Conservation (phyloP, 1,140 invertebrate species). For the roundworm (Caenorhabditis elegans) region WBcel235 BX284605.5:10142501-10143000, state of each 20-base stretch:
- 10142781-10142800: conserved; percentile 73
- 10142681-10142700: conserved; percentile 77
- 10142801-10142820: conserved; percentile 84
- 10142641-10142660: conserved; percentile 81
- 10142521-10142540: no score
- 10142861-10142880: not conserved
- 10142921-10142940: not conserved
- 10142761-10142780: conserved; percentile 73
- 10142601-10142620: no score
- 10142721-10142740: conserved; percentile 82
- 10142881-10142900: not conserved
- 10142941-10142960: no score
- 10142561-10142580: no score
- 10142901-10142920: not conserved
- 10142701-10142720: conserved; percentile 91
- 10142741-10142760: conserved; percentile 75
- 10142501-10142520: no score
- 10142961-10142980: no score
- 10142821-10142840: conserved; percentile 78
- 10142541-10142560: not conserved
- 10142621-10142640: conserved; percentile 84
- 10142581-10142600: no score
- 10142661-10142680: conserved; percentile 79
- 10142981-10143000: no score
- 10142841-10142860: conserved; percentile 69